A percentile compares a stretch with the other conserved stretches of the same genome.
phyloP scores from a whole-genome alignment of 2,797 vertebrate species.

The Etheostoma perlongum region DNA sequence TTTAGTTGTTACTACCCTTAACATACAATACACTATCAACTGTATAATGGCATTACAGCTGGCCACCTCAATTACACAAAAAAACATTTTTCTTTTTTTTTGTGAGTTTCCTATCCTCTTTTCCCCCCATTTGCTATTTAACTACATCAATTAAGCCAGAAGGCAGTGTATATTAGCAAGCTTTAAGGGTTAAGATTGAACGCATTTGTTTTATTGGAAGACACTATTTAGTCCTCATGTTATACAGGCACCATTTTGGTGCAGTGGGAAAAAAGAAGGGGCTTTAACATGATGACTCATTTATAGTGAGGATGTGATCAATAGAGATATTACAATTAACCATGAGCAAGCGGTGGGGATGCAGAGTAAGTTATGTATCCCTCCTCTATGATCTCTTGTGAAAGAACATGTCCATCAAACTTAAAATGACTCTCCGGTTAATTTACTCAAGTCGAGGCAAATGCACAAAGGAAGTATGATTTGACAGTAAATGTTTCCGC shows the following conservation, averaged over 20 bases:
- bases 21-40: constrained; percentile 22
- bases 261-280: not conserved
- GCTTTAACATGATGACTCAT: constrained; percentile 16
- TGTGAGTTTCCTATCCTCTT: not conserved
- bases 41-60: constrained; percentile 27
- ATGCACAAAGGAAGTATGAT: constrained; percentile 18
- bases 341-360: not conserved
- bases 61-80: constrained; percentile 13
- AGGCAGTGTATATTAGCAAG: constrained; percentile 40
- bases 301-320: constrained; percentile 6
- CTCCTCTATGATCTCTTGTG: not conserved
- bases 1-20: constrained; percentile 34
- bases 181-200: constrained; percentile 33
- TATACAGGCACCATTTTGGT: not conserved
- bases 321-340: constrained; percentile 2
- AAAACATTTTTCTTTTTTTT: not conserved
- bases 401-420: constrained; percentile 7
- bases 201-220: constrained; percentile 44
- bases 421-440: not conserved
- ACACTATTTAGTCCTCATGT: not conserved
- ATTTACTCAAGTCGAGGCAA: not conserved
- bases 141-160: constrained; percentile 36
- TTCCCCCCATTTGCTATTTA: constrained; percentile 9
- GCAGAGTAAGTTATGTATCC: not conserved
- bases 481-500: constrained; percentile 15